Percentiles rank a stretch among this genome's conserved stretches.
Conservation (phyloP, 2,113 vertebrate genomes). For the Spheniscus mendiculus region DNA sequence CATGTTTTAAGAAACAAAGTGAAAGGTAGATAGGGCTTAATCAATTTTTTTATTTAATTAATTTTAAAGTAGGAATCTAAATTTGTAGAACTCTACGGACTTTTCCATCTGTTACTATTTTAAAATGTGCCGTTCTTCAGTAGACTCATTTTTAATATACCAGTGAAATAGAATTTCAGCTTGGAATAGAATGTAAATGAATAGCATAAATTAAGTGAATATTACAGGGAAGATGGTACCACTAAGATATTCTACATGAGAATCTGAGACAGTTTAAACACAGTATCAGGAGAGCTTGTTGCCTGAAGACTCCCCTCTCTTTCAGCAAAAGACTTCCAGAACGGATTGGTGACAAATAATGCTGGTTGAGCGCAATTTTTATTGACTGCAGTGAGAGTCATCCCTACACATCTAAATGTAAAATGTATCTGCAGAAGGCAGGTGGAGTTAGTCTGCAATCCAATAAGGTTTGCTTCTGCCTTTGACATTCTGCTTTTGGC, state of each 20-base stretch:
- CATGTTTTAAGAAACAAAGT: neutral
- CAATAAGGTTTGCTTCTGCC: constrained; percentile 6
- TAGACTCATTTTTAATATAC: constrained; percentile 15
- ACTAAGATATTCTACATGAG: neutral
- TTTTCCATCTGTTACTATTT: constrained; percentile 19
- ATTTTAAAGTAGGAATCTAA: neutral
- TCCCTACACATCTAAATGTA: constrained; percentile 26
- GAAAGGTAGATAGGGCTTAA: neutral
- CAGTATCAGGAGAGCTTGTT: neutral
- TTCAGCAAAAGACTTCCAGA: neutral
- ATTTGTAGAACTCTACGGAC: neutral
- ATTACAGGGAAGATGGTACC: neutral
- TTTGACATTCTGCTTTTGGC: constrained; percentile 23
- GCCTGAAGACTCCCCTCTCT: neutral
- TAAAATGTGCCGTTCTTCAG: neutral
- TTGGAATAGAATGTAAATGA: neutral
- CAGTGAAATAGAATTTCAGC: neutral
- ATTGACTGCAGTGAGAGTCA: constrained; percentile 21
- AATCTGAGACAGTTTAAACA: neutral
- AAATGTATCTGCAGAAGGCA: constrained; percentile 55
- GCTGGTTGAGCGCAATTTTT: neutral
- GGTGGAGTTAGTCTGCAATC: constrained; percentile 24
- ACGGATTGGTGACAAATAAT: neutral
- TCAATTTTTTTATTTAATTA: neutral
- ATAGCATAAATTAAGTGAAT: constrained; percentile 7